Evolutionary conservation across 53 echinoderm and acorn worm species (phyloP).

Genomic region (Antedon mediterranea): DNA sequence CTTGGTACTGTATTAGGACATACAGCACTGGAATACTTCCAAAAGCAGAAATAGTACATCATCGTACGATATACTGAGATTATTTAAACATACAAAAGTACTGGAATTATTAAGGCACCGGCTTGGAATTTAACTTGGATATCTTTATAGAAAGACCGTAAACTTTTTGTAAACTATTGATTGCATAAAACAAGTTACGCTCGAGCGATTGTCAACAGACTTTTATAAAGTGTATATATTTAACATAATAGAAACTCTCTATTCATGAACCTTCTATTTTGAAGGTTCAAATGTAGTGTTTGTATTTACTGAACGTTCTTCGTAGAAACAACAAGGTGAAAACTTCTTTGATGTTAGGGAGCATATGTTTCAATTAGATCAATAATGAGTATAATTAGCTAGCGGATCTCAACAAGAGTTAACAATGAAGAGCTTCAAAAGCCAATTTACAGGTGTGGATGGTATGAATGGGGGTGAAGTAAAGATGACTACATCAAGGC

Average conservation of each 20-base stretch:
- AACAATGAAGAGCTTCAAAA: not conserved
- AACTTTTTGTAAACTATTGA: not conserved
- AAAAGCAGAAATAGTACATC: too few relatives aligned
- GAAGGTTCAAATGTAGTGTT: not conserved
- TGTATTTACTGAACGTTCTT: not conserved
- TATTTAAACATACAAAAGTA: too few relatives aligned
- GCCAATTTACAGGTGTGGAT: not conserved
- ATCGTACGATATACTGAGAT: too few relatives aligned
- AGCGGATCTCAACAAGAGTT: not conserved
- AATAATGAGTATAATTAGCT: not conserved
- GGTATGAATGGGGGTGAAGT: not conserved
- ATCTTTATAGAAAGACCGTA: not conserved
- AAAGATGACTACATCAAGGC: conserved; percentile 25
- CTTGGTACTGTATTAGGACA: too few relatives aligned
- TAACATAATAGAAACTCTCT: not conserved
- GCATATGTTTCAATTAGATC: not conserved
- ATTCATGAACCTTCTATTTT: not conserved
- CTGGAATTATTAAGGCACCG: too few relatives aligned
- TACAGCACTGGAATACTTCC: too few relatives aligned
- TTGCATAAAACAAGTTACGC: not conserved
- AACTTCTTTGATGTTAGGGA: not conserved
- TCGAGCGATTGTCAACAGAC: not conserved
- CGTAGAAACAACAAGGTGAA: not conserved
- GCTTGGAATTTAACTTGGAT: too few relatives aligned
- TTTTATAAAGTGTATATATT: not conserved